Conservation (phyloP, 2,888 invertebrate genomes). For the Drosophila mimetica region DNA sequence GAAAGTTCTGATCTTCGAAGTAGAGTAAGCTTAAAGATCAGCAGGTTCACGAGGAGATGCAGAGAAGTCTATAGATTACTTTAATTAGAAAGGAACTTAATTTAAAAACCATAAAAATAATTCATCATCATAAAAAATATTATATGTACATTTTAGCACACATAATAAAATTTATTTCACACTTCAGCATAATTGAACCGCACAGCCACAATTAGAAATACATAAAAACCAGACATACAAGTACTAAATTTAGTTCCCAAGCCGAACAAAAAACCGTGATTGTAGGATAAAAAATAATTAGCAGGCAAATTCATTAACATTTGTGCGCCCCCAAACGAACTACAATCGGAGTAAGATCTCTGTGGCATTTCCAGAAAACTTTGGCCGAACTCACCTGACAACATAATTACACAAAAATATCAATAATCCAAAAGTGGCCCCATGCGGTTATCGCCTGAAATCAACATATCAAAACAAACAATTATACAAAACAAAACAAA, state of each 20-base stretch:
- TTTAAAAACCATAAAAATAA: no score
- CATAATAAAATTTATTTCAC: no score
- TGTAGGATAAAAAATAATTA: neutral
- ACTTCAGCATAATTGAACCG: neutral
- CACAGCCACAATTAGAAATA: neutral
- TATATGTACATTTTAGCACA: no score
- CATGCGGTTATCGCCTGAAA: slow-evolving; percentile 55
- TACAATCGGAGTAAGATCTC: slow-evolving; percentile 1
- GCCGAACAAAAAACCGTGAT: neutral
- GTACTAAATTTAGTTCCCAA: neutral
- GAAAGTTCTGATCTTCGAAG: slow-evolving; percentile 18
- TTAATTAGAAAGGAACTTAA: neutral
- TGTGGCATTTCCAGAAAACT: slow-evolving; percentile 8
- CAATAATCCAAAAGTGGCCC: slow-evolving; percentile 53
- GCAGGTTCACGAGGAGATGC: neutral
- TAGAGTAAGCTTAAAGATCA: slow-evolving; percentile 10
- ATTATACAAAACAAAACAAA: slow-evolving; percentile 40
- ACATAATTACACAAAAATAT: slow-evolving; percentile 63
- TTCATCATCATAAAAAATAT: no score
- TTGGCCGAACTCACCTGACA: slow-evolving; percentile 43
- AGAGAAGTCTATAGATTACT: neutral
- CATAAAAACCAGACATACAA: neutral
- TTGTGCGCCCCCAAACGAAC: neutral
- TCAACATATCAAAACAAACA: slow-evolving; percentile 64
- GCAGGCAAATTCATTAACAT: neutral